phyloP scores from a whole-genome alignment of 2,113 vertebrate species.

The Lasiurus borealis region DNA sequence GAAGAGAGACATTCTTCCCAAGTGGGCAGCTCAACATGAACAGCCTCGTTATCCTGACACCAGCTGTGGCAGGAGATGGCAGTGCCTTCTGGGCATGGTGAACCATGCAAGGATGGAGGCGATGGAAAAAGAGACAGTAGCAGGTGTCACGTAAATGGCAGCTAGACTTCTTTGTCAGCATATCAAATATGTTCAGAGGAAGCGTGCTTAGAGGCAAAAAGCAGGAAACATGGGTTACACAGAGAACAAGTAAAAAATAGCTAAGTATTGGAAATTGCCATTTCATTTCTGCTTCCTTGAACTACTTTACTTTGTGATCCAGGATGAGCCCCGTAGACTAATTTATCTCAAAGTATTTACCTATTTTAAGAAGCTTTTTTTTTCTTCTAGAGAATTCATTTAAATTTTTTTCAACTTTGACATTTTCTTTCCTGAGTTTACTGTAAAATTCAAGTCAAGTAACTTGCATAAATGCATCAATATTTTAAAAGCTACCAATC shows the following conservation, averaged over 20 bases:
- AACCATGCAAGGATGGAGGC: not conserved
- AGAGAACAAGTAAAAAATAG: not conserved
- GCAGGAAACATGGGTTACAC: not conserved
- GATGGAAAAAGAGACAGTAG: not conserved
- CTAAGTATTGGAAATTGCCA: not conserved
- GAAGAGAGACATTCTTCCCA: not conserved
- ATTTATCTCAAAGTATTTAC: conserved; percentile 24
- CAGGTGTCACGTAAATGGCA: not conserved
- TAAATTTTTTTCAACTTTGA: conserved; percentile 57
- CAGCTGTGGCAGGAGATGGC: not conserved
- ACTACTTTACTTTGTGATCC: not conserved
- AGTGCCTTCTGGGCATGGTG: not conserved
- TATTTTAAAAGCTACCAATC: conserved; percentile 84
- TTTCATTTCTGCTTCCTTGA: not conserved
- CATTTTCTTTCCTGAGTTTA: conserved; percentile 55
- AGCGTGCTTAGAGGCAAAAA: not conserved
- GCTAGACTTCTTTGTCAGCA: not conserved
- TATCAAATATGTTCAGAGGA: not conserved
- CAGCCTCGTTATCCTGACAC: not conserved
- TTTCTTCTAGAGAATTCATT: not conserved
- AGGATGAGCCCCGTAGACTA: not conserved
- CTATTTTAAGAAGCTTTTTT: conserved; percentile 36
- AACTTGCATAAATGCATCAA: conserved; percentile 79
- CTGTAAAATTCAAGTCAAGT: conserved; percentile 72
- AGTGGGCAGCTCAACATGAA: too few relatives aligned